phyloP scores from a whole-genome alignment of 1,140 invertebrate species.

The Sesamia nonagrioides region DNA sequence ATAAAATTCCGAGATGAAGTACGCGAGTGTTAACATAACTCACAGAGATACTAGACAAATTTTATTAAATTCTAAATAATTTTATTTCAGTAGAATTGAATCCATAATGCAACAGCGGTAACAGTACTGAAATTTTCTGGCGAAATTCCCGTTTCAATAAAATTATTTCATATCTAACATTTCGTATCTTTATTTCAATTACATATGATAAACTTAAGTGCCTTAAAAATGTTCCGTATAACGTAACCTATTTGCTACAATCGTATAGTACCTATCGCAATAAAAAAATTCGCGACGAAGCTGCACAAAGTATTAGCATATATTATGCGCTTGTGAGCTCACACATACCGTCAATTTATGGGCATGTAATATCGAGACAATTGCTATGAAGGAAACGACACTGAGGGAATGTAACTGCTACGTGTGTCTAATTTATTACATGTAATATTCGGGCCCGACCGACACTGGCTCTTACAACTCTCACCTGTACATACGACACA shows the following conservation, averaged over 20 bases:
- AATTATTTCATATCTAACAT: neutral
- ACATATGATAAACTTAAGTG: slow-evolving; percentile 17
- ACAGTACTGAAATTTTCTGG: slow-evolving; percentile 10
- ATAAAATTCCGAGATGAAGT: slow-evolving; percentile 28
- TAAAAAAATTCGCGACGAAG: slow-evolving; percentile 60
- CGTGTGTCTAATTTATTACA: slow-evolving; percentile 64
- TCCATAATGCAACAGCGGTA: slow-evolving; percentile 31
- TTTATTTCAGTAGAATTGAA: slow-evolving; percentile 23
- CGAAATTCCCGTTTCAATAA: slow-evolving; percentile 21
- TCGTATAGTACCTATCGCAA: slow-evolving; percentile 53
- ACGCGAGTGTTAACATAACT: slow-evolving; percentile 33
- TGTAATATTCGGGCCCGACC: slow-evolving; percentile 63
- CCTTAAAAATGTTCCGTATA: neutral
- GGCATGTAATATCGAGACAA: slow-evolving; percentile 65
- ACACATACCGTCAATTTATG: slow-evolving; percentile 62
- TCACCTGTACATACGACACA: slow-evolving; percentile 55
- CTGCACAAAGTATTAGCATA: slow-evolving; percentile 62
- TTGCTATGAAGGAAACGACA: slow-evolving; percentile 62
- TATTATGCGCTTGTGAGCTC: slow-evolving; percentile 50
- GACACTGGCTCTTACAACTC: slow-evolving; percentile 52
- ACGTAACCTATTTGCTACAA: slow-evolving; percentile 32
- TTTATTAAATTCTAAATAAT: slow-evolving; percentile 37
- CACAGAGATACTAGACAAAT: slow-evolving; percentile 20
- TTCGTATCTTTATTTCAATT: slow-evolving; percentile 22
- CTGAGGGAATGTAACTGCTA: slow-evolving; percentile 61